Evolutionary conservation across 2,113 vertebrate genomes (phyloP), one percentile per base, ranked within the genome.

Genomic region (Acrocephalus kingi): DNA sequence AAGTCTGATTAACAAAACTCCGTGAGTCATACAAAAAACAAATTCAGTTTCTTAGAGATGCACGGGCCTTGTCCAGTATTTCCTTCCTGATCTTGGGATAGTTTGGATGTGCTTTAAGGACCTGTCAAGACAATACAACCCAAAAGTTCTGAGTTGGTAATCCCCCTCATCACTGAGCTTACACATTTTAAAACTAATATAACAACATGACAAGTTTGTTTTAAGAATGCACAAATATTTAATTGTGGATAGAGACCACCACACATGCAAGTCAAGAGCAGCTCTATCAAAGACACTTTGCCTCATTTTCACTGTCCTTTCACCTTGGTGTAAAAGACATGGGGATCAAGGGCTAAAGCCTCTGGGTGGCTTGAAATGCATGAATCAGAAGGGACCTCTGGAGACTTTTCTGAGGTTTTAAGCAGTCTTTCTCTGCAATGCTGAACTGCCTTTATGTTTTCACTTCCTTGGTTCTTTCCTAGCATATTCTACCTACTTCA

Each of bases 31-130:
- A 68, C 7, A 49, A 77, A 55, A 83, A 30, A 19, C 51, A 72
- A 56, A 84, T 49, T 98, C 97, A 99, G 9, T 98, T 97, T 97
- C 99, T 98, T 81, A 99, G 97, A 27, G 98, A 98, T 84, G 97
- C 85, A 19, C 99, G 98, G n/a, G 99, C 99, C 96, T 99, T 99
- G 97, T 99, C 99, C 96, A 99, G 97, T 93, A 99, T 99, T 95
- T 99, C 99, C 89, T 99, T 99, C 95, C 98, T 99, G 97, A 99
- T 99, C 97, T 98, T 99, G 16, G 99, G 99, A 84, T 99, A 99
- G 97, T 98, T 97, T 94, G 99, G 99, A 97, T 99, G 98, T 91
- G 98, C 97, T 97, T 98, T 97, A 93, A 99, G 97, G 93, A 99
- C 98, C 99, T 99, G 97, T 55, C 79, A 93, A 96, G 51, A 84